Base-by-base conservation (phyloP, 2,797 vertebrate genomes). In the Peromyscus nudipes region DNA sequence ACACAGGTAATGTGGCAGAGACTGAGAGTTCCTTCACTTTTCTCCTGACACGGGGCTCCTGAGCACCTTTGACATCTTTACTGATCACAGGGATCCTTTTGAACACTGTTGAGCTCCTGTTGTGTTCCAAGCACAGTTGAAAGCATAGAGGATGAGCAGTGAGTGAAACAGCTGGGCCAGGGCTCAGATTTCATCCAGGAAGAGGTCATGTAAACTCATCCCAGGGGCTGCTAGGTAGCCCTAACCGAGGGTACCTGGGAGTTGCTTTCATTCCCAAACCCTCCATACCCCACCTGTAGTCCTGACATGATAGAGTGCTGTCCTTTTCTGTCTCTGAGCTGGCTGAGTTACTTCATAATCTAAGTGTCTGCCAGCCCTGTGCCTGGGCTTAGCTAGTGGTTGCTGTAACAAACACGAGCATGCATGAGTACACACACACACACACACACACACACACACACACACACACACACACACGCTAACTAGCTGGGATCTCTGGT, bases 1-100 rank as follows among this genome's bases (percentile, higher is more conserved):
- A 98, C 89, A 92, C 98, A 96, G 99, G 99, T 99, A 98, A 99
- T 98, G 91, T 46, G 4, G 29, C 85, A 84, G 87, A 89, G 96
- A 52, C 7, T 90, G 31, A 31, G 25, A 71, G 80, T n/a, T 57
- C 79, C 67, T 82, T 77, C 81, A 34, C 37, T 34, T 96, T 95
- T 52, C 49, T 93, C 46, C 17, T 81, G 75, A 52, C 46, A 4
- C 23, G 13, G 65, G 46, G 69, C 34, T 88, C 40, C 87, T 92
- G 40, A 93, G 34, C 40, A n/a, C 81, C 85, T 92, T 90, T 92
- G 81, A 55, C 14, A 21, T 86, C 67, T 95, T 67, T 57, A 49
- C 46, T 69, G 49, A 43, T 80, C 75, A 92, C 62, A 57, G 0
- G 46, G 65, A 67, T 49, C 62, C 60, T 87, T 89, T 89, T 40